A percentile compares a stretch with the other conserved stretches of the same genome.
Conservation (phyloP, 1,140 invertebrate genomes). For the Listronotus oregonensis region DNA sequence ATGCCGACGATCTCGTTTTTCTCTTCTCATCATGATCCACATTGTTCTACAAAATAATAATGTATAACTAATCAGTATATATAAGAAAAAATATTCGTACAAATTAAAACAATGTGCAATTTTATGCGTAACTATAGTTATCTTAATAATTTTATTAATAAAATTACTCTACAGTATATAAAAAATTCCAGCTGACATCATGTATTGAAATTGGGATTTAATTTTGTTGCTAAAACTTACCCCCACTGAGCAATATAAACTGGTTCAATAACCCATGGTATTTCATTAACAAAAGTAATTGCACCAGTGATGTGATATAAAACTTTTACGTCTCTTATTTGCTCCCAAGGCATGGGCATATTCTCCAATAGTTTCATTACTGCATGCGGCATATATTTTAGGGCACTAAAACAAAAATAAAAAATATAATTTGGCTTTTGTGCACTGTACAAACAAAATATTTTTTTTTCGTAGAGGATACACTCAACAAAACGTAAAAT, state of each 20-base stretch:
- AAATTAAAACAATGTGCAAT: too few relatives aligned
- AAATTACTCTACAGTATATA: too few relatives aligned
- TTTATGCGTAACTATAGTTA: too few relatives aligned
- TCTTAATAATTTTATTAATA: too few relatives aligned
- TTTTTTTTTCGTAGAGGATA: too few relatives aligned
- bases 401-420: slow-evolving; percentile 65
- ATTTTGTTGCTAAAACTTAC: slow-evolving; percentile 58
- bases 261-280: slow-evolving; percentile 99
- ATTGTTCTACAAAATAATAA: slow-evolving; percentile 75
- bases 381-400: slow-evolving; percentile 99
- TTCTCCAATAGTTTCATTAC: slow-evolving; percentile 98
- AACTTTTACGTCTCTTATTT: slow-evolving; percentile 97
- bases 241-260: slow-evolving; percentile 99
- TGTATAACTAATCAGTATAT: too few relatives aligned
- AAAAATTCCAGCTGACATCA: too few relatives aligned
- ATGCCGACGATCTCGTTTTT: slow-evolving; percentile 97
- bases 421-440: too few relatives aligned
- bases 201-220: too few relatives aligned
- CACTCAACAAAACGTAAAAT: too few relatives aligned
- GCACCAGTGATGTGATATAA: slow-evolving; percentile 98
- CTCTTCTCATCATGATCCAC: slow-evolving; percentile 99
- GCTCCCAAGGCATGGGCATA: slow-evolving; percentile 99
- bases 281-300: slow-evolving; percentile 99
- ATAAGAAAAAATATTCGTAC: too few relatives aligned
- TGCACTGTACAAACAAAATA: too few relatives aligned